A percentile compares a stretch with the other conserved stretches of the same genome.
These are phyloP conservation scores for Eurystomus gularis DNA, from an alignment of 2,113 vertebrate species.

Conservation along the genomic window DNA sequence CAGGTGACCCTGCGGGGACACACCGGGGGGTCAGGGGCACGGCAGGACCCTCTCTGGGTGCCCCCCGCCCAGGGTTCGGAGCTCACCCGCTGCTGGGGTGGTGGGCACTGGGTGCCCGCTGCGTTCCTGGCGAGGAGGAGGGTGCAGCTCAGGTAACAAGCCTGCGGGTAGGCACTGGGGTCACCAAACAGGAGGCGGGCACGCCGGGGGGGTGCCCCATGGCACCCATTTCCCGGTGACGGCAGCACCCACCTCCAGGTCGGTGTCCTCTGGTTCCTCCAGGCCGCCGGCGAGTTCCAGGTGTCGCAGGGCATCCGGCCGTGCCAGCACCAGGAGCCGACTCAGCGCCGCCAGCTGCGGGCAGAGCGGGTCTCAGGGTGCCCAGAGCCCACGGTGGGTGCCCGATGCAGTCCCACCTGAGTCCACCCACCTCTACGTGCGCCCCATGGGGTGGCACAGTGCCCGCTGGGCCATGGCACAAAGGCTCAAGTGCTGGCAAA, in stretches of 20 bases:
- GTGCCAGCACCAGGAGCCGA: not conserved
- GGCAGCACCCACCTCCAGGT: not conserved
- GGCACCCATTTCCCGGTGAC: rapidly evolving
- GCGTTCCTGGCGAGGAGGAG: conserved; percentile 45
- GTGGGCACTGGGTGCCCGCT: conserved; percentile 26
- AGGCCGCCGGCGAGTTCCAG: not conserved
- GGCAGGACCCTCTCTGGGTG: not conserved
- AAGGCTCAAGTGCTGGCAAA: not conserved
- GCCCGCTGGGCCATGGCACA: not conserved
- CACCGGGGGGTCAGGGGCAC: not conserved
- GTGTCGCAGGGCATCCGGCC: rapidly evolving
- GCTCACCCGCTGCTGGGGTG: not conserved
- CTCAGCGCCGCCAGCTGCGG: not conserved
- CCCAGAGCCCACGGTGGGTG: rapidly evolving
- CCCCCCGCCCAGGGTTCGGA: rapidly evolving
- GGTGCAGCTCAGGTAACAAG: conserved; percentile 54
- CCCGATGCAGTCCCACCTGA: not conserved
- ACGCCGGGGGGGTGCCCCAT: not conserved
- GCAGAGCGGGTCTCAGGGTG: not conserved
- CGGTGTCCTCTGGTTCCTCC: rapidly evolving
- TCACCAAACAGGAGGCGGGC: not conserved
- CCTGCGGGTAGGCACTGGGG: not conserved
- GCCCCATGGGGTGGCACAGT: not conserved
- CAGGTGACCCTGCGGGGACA: conserved; percentile 11
- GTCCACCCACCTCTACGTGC: not conserved